Evolutionary conservation across 2,797 vertebrate genomes (phyloP), one percentile per base, ranked within the genome.

Genomic region (Lates japonicus): DNA sequence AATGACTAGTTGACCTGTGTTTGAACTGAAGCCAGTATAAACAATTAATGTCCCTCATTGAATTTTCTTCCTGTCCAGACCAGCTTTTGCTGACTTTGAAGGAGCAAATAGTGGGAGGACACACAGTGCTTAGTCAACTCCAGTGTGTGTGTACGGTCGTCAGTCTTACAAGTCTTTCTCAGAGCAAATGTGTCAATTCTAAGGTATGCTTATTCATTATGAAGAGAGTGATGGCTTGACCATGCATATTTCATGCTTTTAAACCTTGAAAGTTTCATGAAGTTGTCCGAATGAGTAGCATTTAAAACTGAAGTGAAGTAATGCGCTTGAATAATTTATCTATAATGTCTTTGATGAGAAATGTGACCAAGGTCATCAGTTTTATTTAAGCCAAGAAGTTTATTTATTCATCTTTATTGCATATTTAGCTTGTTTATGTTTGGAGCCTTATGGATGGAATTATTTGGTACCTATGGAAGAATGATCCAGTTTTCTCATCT

Each of bases 251-350:
- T 95, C 35, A 95, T 93, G 90, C 66, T 16, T 80, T 89, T 74
- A 84, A 90, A 94, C 76, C 89, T 42, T 96, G 91, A 92, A 96
- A 94, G 64, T 95, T 96, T 96, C 88, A 96, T 95, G 94, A 95
- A 93, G 93, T 94, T 95, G 95, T 96, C 95, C 44, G 71, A 95
- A 94, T 93, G 94, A 94, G 94, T 93, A 90, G 92, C 92, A 93
- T 95, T 95, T 94, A 88, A 93, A 94, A 87, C 80, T 73, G 76
- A 84, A 91, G 88, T 87, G 75, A 94, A 95, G 94, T 92, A 90
- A 93, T 95, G 94, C 68, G 75, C 82, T 88, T 96, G 74, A 95
- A 96, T 95, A 93, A 95, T 96, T 93, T 19, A 95, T 91, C 85
- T 31, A 35, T 78, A 87, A 93, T 91, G 90, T 85, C 89, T 93